Evolutionary conservation across 2,113 vertebrate genomes (phyloP), one percentile per base, ranked within the genome.

Genomic region (Willisornis vidua): DNA sequence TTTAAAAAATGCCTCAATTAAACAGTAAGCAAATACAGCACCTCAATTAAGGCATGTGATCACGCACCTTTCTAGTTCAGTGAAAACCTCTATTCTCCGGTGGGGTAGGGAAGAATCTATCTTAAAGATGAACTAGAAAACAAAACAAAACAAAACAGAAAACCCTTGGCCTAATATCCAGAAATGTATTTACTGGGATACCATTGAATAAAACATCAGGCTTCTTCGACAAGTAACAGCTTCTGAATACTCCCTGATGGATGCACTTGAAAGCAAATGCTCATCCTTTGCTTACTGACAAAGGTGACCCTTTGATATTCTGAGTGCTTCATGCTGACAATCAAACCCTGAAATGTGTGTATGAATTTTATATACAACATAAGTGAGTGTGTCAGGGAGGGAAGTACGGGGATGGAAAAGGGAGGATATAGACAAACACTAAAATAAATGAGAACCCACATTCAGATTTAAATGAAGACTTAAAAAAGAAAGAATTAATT

Each of bases 171-270:
- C 73, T 96, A 93, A 97, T 95, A 97, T 80, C 61, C 78, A 96
- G 89, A 95, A 96, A 94, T 95, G 82, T 96, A 93, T 96, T 96
- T 94, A 92, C 84, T 94, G 77, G 83, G 54, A 93, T 93, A 80
- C 8, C 79, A 90, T 41, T 97, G 96, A 98, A 98, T 98, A 98
- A 98, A 98, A 98, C 96, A 97, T 97, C 82, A 96, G 87, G 92
- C 94, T 96, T 94, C 96, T 94, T 97, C 85, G 52, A 93, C 81
- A 96, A 90, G 89, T 95, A 96, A 95, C 96, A 96, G 92, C 83
- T 94, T 93, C 86, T 97, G 96, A 96, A 96, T 94, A 66, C 75
- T 97, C 97, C 93, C 96, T 89, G 92, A 96, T 94, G 97, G 93
- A 97, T 96, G 84, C 0, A 13, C 92, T 94, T 96, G 96, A 97